A percentile compares a stretch with the other conserved stretches of the same genome.
Evolutionary conservation across 2,797 vertebrate genomes (phyloP).

Genomic region (Apogon hyalosoma): DNA sequence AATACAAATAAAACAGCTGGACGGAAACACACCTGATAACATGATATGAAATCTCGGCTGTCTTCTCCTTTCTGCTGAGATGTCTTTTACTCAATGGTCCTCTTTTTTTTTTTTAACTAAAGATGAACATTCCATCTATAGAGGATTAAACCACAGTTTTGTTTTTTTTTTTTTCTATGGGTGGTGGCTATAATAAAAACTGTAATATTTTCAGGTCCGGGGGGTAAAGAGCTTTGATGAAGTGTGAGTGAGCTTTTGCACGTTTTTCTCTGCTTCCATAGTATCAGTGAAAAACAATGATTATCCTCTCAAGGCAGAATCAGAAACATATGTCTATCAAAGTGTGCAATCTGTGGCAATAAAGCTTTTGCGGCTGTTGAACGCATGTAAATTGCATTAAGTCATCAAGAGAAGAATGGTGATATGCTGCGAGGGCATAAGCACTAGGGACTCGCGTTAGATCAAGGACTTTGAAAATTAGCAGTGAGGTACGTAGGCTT

Average conservation of each 20-base stretch:
- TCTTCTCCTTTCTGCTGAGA: no score
- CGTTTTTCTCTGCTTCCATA: slow-evolving; percentile 71
- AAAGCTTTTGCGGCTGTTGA: slow-evolving; percentile 64
- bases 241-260: slow-evolving; percentile 74
- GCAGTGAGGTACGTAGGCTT: slow-evolving; percentile 55
- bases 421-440: slow-evolving; percentile 51
- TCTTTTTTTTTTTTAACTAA: background rate
- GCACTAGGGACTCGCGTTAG: slow-evolving; percentile 45
- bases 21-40: no score
- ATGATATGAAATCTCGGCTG: background rate
- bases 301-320: slow-evolving; percentile 71
- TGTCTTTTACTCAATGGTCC: slow-evolving; percentile 2
- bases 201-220: slow-evolving; percentile 66
- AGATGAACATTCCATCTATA: slow-evolving; percentile 48
- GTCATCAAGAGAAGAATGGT: slow-evolving; percentile 68
- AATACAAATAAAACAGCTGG: no score
- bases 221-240: slow-evolving; percentile 70
- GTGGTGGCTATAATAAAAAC: slow-evolving; percentile 65
- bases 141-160: slow-evolving; percentile 32
- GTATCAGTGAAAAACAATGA: slow-evolving; percentile 77
- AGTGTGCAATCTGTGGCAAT: slow-evolving; percentile 70
- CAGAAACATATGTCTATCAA: slow-evolving; percentile 79
- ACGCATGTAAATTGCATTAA: slow-evolving; percentile 74
- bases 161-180: slow-evolving; percentile 25
- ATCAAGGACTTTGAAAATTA: slow-evolving; percentile 70